Evolutionary conservation across 2,888 invertebrate genomes (phyloP), one percentile per base, ranked within the genome.

Genomic region (Nomada flava): DNA sequence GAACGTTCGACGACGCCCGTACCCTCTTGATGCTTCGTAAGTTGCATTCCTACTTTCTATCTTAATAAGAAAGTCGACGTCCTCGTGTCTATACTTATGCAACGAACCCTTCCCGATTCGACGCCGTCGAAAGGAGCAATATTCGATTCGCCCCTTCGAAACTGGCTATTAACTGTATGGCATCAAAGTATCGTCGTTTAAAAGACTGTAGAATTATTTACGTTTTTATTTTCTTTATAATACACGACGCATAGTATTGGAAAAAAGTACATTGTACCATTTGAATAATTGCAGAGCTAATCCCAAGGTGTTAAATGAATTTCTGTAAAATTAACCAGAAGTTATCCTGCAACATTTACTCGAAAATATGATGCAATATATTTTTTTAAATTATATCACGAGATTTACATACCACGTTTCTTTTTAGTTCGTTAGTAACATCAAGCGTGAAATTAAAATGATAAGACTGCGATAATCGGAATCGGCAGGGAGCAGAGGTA

Each of bases 41-140:
- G 82, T 86, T 86, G 86, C 87, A 88, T 87, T 87, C 87, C 82
- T 79, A 85, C 67, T 87, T 86, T 86, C 79, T 65, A 68, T 60
- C 78, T 85, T 87, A 88, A 86, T 87, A 87, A 87, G 77, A 79
- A 79, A 76, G 68, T 71, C 79, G 78, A 76, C 71, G 73, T 67
- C 62, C 60, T 69, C 63, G 69, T 55, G 69, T 64, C 75, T 62
- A 76, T 79, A 84, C 81, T 76, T 80, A 77, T 70, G 80, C 82
- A 74, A 82, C 74, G 77, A 86, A 64, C 76, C 72, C 81, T 82
- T 64, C 68, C 76, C 75, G 77, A 83, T 71, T 47, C 52, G 42
- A 70, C 60, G 72, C 62, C 75, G 70, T 85, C 78, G 59, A 87
- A 84, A 86, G 64, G 74, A 78, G 85, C 80, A 83, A 85, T 84